Evolutionary conservation across 2,888 invertebrate genomes (phyloP), one percentile per base, ranked within the genome.

Genomic region (Slavum lentiscoides): DNA sequence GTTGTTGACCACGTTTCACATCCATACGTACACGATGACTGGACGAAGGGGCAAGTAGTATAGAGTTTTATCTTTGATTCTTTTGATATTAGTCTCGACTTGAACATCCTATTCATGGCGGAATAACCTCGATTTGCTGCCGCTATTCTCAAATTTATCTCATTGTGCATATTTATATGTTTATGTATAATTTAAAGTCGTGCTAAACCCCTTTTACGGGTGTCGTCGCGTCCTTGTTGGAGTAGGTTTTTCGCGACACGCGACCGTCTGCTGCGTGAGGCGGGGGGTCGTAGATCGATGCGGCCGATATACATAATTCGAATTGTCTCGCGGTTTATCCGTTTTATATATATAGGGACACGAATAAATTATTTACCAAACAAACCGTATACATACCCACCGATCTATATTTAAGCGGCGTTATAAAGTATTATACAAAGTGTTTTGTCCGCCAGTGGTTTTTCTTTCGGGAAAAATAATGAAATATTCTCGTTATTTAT

Each of bases 351-450:
- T 21, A 66, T 53, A 55, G 39, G 58, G 66, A 11, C 13, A 39
- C 11, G 15, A 66, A 15, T 74, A 74, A 74, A 74, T 74, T 74
- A 74, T 74, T 74, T 39, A 74, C 19, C 2, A 3, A 66, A 67
- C 17, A 58, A 58, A 66, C 58, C 66, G 39, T 2, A 30, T 4
- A 30, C 30, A n/a, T 30, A 58, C 39, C 23, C 74, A 23, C 55
- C 39, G 39, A 74, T 13, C 13, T 49, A 49, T 49, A 15, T 30
- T 30, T 30, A 30, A 30, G 30, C 4, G 30, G 30, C 30, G 30
- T 30, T 30, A 30, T 30, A 30, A 4, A 30, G 30, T 49, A 15
- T 1, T 13, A 53, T 53, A 68, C n/a, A 64, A n/a, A n/a, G 62
- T 64, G 23, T 19, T 13, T 9, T 3, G 17, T 15, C 53, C 15